Evolutionary conservation across 2,113 vertebrate genomes (phyloP).

Genomic region (Corythaixoides concolor): DNA sequence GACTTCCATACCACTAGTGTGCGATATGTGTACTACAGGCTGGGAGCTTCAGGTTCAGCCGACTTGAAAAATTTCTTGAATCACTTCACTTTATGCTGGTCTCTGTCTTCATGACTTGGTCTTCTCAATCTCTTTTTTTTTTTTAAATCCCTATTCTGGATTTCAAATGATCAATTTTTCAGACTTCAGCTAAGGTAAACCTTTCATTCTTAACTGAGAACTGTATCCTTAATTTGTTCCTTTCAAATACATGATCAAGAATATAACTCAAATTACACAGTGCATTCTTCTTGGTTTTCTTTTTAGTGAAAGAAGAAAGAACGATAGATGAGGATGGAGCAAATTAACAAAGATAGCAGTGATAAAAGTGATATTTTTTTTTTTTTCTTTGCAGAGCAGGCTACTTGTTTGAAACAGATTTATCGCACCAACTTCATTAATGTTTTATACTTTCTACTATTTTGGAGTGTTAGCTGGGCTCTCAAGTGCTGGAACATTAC

Average conservation of each 20-base stretch:
- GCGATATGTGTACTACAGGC: neutral
- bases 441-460: conserved; percentile 44
- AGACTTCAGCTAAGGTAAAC: neutral
- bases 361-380: neutral
- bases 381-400: neutral
- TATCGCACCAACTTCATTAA: neutral
- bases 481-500: conserved; percentile 7
- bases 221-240: neutral
- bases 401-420: conserved; percentile 10
- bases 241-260: neutral
- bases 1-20: neutral
- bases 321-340: neutral
- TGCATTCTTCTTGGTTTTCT: neutral
- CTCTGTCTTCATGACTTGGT: neutral
- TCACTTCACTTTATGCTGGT: no score
- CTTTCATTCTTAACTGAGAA: neutral
- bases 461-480: conserved; percentile 18
- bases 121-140: neutral
- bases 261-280: neutral
- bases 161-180: neutral
- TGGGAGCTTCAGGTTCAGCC: neutral
- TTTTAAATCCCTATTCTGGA: neutral
- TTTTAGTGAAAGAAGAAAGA: neutral
- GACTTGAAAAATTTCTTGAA: neutral
- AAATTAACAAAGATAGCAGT: neutral